Evolutionary conservation across 2,113 vertebrate species (phyloP), one percentile per base, ranked within the genome.

Genomic region (Ictalurus furcatus): DNA sequence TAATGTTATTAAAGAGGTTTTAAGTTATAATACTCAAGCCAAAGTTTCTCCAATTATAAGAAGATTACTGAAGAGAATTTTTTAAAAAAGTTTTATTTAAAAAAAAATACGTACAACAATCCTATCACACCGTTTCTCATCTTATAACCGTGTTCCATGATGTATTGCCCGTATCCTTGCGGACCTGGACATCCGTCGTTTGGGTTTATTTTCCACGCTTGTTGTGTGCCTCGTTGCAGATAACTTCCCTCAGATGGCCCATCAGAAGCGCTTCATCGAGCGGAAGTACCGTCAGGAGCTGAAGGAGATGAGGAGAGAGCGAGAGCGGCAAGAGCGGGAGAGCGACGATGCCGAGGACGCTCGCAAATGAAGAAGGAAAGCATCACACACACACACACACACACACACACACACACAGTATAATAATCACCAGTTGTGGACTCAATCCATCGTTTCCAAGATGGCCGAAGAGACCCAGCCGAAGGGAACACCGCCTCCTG

Each of bases 201-300:
- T 8, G 25, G 48, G 17, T n/a, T 54, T 19, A 16, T 80, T 52
- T 30, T 30, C 25, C 59, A 17, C 28, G 3, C 37, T 40, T 1
- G 30, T 2, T 0, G 3, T 83, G 30, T 61, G 37, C 23, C 40
- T 16, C 16, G 34, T 84, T 95, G 83, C 96, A 99, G 98, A 99
- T 97, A 99, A 99, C 97, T 99, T 99, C 94, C 98, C 98, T 93
- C 98, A 99, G 97, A 99, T 99, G 98, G 98, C 98, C 93, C 98
- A 99, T 97, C 98, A 99, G 97, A 99, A 99, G 94, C 98, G 98
- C 93, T 99, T 99, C 97, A 99, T 99, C 94, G 98, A 99, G 96
- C 97, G 98, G 93, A 99, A 99, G 92, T 99, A 99, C 96, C 94
- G 98, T 88, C 98, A 99, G 95, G 98, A 99, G 96, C 96, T 99